Conservation (phyloP, 2,797 vertebrate species). For the Loriculus beryllinus region DNA sequence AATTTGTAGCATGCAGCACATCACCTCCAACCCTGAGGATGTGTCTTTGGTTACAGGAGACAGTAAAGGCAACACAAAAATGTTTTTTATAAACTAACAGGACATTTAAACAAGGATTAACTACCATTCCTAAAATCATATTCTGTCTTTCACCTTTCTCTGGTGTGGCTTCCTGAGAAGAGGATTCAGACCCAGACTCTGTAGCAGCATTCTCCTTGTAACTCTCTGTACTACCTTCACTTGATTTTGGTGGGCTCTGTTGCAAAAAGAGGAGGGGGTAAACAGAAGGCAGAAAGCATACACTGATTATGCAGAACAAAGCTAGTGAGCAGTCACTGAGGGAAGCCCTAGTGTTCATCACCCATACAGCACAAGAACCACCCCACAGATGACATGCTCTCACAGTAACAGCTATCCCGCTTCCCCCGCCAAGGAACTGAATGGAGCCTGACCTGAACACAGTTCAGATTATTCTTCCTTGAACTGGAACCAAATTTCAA, state of each 20-base stretch:
- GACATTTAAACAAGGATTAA: background rate
- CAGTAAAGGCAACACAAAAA: background rate
- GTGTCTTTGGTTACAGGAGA: background rate
- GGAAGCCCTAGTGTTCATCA: background rate
- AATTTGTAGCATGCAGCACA: background rate
- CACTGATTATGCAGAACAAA: background rate
- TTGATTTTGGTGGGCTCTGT: conserved; percentile 91
- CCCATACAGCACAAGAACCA: rapidly evolving
- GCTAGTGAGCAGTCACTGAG: background rate
- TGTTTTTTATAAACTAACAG: background rate
- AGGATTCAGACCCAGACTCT: conserved; percentile 84
- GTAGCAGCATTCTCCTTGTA: conserved; percentile 82
- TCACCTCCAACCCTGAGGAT: background rate
- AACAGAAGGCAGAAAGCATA: background rate
- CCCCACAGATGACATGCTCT: background rate
- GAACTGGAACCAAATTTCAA: background rate
- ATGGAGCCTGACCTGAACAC: background rate
- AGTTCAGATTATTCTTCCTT: background rate
- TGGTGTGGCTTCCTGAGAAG: conserved; percentile 89
- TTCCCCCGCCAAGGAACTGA: background rate
- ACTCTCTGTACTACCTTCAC: conserved; percentile 82
- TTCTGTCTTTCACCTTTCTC: conserved; percentile 85
- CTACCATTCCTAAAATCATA: background rate
- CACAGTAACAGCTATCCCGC: background rate
- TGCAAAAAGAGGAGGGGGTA: background rate